Conservation (phyloP, 1,140 invertebrate genomes). For the Acyrthosiphon pisum region DNA sequence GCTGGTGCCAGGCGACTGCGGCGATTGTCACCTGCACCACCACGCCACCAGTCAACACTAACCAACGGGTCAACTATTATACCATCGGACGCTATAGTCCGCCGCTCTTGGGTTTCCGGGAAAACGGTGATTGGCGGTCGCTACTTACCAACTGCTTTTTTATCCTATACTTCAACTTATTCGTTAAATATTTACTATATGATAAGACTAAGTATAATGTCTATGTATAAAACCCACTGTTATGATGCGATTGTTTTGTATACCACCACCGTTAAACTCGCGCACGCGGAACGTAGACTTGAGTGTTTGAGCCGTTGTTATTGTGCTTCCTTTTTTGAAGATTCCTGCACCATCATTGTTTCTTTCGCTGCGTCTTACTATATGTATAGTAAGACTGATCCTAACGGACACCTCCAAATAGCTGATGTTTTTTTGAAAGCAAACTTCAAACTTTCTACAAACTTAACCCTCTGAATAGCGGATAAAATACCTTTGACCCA, state of each 20-base stretch:
- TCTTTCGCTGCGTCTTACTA: background rate
- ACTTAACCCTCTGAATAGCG: background rate
- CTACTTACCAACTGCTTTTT: background rate
- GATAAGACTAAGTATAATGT: background rate
- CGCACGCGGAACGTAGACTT: background rate
- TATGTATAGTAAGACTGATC: background rate
- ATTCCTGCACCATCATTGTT: background rate
- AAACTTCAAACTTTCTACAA: too few relatives aligned
- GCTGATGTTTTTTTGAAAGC: too few relatives aligned
- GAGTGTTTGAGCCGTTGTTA: background rate
- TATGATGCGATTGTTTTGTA: background rate
- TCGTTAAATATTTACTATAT: background rate
- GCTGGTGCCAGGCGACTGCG: background rate
- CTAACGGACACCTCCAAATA: background rate
- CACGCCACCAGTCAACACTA: background rate
- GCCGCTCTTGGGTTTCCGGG: background rate
- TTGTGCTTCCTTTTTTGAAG: background rate
- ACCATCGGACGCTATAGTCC: background rate
- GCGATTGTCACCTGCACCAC: slow-evolving; percentile 29
- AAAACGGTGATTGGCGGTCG: background rate
- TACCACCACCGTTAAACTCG: background rate
- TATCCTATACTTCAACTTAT: background rate
- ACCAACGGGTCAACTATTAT: background rate
- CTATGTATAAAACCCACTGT: background rate
- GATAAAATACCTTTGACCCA: background rate